A percentile compares a stretch with the other conserved stretches of the same genome.
Evolutionary conservation across 2,797 vertebrate genomes (phyloP).

Genomic region (Rhinoraja longicauda): DNA sequence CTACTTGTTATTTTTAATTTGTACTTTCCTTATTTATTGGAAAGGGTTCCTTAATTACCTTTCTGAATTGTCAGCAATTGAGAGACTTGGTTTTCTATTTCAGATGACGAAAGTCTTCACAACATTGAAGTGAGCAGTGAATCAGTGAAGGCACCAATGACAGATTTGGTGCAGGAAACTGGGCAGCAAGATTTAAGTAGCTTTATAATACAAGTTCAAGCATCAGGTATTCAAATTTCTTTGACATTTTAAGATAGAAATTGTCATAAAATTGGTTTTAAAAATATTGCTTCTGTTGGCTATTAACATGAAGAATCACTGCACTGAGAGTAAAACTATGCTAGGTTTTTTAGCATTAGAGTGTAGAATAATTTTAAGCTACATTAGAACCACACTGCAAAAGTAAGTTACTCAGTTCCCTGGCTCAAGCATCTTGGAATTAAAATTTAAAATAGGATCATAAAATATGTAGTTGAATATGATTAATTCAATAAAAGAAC

Average conservation of each 20-base stretch:
- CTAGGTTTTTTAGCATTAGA: background rate
- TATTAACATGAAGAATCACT: slow-evolving; percentile 5
- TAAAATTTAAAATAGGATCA: background rate
- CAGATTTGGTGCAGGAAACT: background rate
- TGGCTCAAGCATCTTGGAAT: background rate
- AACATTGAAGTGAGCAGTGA: background rate
- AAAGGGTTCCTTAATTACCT: background rate
- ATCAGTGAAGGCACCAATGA: background rate
- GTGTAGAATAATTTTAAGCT: background rate
- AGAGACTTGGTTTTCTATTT: slow-evolving; percentile 7
- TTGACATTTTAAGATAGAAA: slow-evolving; percentile 13
- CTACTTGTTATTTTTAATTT: background rate
- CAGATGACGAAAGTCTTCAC: background rate
- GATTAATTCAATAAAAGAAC: background rate
- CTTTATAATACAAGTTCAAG: slow-evolving; percentile 55
- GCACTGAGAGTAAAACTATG: background rate
- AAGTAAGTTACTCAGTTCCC: background rate
- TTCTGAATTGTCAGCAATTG: background rate
- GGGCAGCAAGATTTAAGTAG: background rate
- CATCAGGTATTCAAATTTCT: slow-evolving; percentile 64
- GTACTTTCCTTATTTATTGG: background rate
- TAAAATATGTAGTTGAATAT: background rate
- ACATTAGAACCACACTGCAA: background rate
- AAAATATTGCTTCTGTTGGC: background rate
- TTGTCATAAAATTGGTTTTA: background rate